Percentiles rank a stretch among this genome's conserved stretches.
Evolutionary conservation across 2,113 vertebrate genomes (phyloP).

Genomic region (Thamnaconus septentrionalis): DNA sequence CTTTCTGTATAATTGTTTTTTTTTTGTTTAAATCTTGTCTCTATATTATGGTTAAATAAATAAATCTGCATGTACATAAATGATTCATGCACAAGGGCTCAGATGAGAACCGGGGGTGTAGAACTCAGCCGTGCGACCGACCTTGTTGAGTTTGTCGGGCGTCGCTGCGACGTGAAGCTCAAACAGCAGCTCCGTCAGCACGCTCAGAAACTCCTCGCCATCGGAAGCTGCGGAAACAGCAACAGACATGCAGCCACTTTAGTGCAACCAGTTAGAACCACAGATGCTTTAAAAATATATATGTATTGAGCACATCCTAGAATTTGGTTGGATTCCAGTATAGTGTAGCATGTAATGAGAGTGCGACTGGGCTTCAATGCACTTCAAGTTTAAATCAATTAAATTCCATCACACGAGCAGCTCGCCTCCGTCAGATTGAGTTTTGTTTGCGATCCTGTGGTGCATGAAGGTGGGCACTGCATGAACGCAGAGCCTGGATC

Average conservation of each 20-base stretch:
- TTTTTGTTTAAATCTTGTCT: too few species aligned
- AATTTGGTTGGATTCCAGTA: too few species aligned
- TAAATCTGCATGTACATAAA: too few species aligned
- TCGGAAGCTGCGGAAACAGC: constrained; percentile 66
- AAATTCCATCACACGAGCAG: constrained; percentile 35
- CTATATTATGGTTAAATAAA: too few species aligned
- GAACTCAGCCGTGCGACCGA: constrained; percentile 43
- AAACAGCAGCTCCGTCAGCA: constrained; percentile 94
- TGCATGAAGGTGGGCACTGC: constrained; percentile 22
- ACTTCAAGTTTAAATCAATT: constrained; percentile 7
- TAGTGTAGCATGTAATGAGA: too few species aligned
- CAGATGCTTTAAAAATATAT: too few species aligned
- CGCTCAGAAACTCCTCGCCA: constrained; percentile 88
- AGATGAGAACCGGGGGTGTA: too few species aligned
- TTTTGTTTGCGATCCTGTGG: constrained; percentile 6
- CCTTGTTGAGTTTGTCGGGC: constrained; percentile 97
- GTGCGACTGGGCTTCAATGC: too few species aligned
- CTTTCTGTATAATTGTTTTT: too few species aligned
- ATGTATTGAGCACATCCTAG: too few species aligned
- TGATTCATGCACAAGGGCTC: too few species aligned
- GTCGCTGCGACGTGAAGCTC: constrained; percentile 96
- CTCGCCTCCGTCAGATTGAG: constrained; percentile 6
- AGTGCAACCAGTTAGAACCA: too few species aligned
- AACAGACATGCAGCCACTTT: constrained; percentile 7
- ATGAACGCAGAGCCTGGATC: constrained; percentile 52